Percentiles rank a stretch among this genome's conserved stretches.
Conservation (phyloP, 1,140 invertebrate genomes). For the Drosophila ficusphila region DNA sequence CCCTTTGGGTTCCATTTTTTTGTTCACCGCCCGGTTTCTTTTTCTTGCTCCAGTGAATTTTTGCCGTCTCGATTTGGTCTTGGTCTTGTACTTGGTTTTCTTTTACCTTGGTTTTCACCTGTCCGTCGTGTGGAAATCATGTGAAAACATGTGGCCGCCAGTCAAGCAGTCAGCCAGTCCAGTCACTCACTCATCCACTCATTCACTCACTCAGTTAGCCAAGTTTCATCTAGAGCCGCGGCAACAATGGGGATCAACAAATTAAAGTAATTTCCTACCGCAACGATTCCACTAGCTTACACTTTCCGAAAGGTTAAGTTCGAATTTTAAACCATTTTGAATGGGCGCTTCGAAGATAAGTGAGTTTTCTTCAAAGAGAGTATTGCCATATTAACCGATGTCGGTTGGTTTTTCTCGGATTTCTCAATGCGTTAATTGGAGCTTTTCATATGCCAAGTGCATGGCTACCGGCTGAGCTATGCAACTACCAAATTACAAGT, state of each 20-base stretch:
- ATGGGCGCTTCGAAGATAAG: too few relatives aligned
- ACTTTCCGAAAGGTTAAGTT: constrained; percentile 22
- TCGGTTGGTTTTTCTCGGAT: constrained; percentile 1
- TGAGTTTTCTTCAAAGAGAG: not conserved
- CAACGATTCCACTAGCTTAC: constrained; percentile 61
- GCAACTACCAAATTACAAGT: constrained; percentile 24
- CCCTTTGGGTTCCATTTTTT: constrained; percentile 55
- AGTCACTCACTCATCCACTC: constrained; percentile 47
- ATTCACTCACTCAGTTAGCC: constrained; percentile 74
- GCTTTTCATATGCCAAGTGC: constrained; percentile 69
- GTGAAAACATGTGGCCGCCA: constrained; percentile 81
- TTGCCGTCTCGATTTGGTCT: constrained; percentile 35
- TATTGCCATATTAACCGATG: not conserved
- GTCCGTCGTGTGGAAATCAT: constrained; percentile 80
- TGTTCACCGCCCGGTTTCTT: constrained; percentile 29
- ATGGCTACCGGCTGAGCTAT: constrained; percentile 8
- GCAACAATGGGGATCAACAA: constrained; percentile 68
- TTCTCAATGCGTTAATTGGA: constrained; percentile 59
- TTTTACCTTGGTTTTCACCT: constrained; percentile 75
- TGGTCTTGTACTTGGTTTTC: constrained; percentile 58
- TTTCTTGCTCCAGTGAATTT: constrained; percentile 51
- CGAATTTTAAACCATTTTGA: constrained; percentile 18
- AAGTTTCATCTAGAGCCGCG: constrained; percentile 54
- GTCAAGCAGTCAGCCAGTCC: constrained; percentile 54
- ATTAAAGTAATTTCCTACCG: constrained; percentile 82